These are phyloP conservation scores for Hippocampus barbouri DNA, from an alignment of 2,113 vertebrate genomes.

Conservation along the genomic window DNA sequence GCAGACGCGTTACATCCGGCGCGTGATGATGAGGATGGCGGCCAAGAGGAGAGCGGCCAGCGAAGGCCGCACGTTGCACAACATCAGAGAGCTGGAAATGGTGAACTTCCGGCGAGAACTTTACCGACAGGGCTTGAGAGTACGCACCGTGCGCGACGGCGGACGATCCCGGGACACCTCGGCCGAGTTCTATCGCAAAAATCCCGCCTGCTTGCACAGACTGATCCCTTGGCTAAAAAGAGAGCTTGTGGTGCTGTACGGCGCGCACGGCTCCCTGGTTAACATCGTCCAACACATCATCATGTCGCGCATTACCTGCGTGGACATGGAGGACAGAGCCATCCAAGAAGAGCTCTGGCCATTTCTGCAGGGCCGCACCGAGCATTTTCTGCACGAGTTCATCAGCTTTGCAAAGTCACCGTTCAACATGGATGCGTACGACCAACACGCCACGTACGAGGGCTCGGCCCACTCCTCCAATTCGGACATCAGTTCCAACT, in stretches of 20 bases:
- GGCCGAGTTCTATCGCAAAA: slow-evolving; percentile 86
- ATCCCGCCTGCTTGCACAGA: slow-evolving; percentile 91
- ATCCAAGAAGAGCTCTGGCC: slow-evolving; percentile 85
- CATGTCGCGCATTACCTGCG: slow-evolving; percentile 85
- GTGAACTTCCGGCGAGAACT: slow-evolving; percentile 87
- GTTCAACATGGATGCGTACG: slow-evolving; percentile 92
- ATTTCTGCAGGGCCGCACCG: slow-evolving; percentile 84
- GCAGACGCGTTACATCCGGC: slow-evolving; percentile 72
- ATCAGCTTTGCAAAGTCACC: slow-evolving; percentile 88
- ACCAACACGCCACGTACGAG: slow-evolving; percentile 89
- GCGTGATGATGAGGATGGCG: slow-evolving; percentile 78
- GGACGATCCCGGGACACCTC: slow-evolving; percentile 86
- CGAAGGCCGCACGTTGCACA: slow-evolving; percentile 73
- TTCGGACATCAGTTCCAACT: slow-evolving; percentile 82
- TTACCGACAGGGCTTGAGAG: slow-evolving; percentile 81
- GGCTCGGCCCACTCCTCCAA: slow-evolving; percentile 80
- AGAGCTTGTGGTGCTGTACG: slow-evolving; percentile 86
- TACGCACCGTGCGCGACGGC: slow-evolving; percentile 81
- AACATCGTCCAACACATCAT: slow-evolving; percentile 91
- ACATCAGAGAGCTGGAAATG: slow-evolving; percentile 83
- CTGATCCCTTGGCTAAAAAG: slow-evolving; percentile 90
- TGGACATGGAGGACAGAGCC: slow-evolving; percentile 83
- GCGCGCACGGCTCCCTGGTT: slow-evolving; percentile 83
- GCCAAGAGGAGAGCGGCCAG: slow-evolving; percentile 72
- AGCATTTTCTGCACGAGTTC: slow-evolving; percentile 95